Evolutionary conservation across 2,113 vertebrate species (phyloP).

Genomic region (Barbus barbus): DNA sequence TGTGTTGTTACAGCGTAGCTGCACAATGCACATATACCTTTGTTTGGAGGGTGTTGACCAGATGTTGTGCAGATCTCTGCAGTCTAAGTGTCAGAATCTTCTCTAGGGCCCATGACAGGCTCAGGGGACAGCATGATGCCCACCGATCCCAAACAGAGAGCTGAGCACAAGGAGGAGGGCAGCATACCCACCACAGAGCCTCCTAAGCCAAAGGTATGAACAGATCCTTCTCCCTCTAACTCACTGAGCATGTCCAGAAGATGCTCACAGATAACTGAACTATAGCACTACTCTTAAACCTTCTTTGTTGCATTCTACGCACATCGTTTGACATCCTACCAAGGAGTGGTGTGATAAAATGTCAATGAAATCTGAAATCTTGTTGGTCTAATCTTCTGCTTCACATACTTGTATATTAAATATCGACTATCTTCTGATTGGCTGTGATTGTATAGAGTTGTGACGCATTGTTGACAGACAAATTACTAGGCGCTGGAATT

Average conservation of each 20-base stretch:
- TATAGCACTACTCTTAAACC: not conserved
- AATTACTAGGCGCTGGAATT: not conserved
- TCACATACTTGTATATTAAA: not conserved
- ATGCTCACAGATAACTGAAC: not conserved
- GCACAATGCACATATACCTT: not conserved
- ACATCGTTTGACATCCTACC: not conserved
- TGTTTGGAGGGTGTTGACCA: too few species aligned
- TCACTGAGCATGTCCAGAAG: too few species aligned
- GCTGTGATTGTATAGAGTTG: not conserved
- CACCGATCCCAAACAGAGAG: constrained; percentile 62
- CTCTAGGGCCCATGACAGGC: constrained; percentile 60
- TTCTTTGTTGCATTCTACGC: not conserved
- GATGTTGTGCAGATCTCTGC: not conserved
- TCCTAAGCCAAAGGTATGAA: constrained; percentile 66
- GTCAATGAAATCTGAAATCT: not conserved
- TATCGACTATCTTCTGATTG: not conserved
- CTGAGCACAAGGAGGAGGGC: constrained; percentile 60
- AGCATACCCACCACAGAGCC: constrained; percentile 44
- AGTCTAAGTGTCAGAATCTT: constrained; percentile 12
- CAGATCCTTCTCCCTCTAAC: constrained; percentile 17
- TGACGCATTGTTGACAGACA: too few species aligned
- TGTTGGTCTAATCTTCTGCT: not conserved
- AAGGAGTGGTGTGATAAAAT: not conserved
- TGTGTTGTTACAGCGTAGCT: not conserved
- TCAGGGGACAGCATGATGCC: constrained; percentile 56